These are phyloP conservation scores for Musca domestica DNA, from an alignment of 1,140 invertebrate species.

Conservation along the genomic window DNA sequence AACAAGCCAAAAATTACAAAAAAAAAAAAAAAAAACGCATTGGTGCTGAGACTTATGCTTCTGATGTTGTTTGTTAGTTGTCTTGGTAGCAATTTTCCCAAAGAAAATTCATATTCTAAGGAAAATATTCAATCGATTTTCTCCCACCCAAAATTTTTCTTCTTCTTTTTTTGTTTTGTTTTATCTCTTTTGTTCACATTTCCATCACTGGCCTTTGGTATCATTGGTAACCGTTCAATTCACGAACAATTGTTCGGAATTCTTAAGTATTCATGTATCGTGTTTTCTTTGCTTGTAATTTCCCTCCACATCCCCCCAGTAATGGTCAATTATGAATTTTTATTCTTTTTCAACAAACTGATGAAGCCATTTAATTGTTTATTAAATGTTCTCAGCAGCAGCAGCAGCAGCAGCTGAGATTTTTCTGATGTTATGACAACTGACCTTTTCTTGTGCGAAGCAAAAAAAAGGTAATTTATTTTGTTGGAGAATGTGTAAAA, in stretches of 20 bases:
- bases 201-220: too few relatives aligned
- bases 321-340: background rate
- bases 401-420: too few relatives aligned
- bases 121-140: too few relatives aligned
- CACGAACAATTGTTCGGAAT: background rate
- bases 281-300: background rate
- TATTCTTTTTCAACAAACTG: background rate
- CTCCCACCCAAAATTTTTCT: too few relatives aligned
- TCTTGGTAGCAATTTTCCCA: background rate
- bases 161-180: too few relatives aligned
- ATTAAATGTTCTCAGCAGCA: background rate
- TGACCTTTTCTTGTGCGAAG: background rate
- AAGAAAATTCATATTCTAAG: background rate
- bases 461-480: background rate
- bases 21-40: too few relatives aligned
- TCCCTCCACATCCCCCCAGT: too few relatives aligned
- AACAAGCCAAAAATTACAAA: background rate
- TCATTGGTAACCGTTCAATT: too few relatives aligned
- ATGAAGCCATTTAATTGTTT: conserved; percentile 18
- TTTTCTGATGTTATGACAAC: conserved; percentile 3
- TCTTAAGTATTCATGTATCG: conserved; percentile 9
- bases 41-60: too few relatives aligned
- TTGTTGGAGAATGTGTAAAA: too few relatives aligned
- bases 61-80: too few relatives aligned
- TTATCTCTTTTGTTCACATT: too few relatives aligned